These are phyloP conservation scores for Gobiocypris rarus DNA, from an alignment of 2,113 vertebrate genomes.

Conservation along the genomic window DNA sequence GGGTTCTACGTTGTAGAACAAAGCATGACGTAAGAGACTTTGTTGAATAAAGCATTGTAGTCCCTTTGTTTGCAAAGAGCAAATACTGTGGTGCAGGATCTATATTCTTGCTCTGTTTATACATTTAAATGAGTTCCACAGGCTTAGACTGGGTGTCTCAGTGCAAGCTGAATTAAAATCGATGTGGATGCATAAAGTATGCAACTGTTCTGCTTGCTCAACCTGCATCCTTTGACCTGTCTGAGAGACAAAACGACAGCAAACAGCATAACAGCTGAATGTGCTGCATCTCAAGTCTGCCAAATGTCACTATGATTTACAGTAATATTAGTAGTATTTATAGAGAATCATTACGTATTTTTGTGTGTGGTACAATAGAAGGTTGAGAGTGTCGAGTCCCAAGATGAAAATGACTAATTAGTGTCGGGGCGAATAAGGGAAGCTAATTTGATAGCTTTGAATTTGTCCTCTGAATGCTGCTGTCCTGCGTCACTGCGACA, in stretches of 20 bases:
- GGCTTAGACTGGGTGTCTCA: not conserved
- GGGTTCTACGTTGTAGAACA: too few relatives aligned
- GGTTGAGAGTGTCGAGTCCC: not conserved
- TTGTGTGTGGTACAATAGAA: not conserved
- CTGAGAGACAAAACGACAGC: not conserved
- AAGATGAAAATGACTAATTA: constrained; percentile 25
- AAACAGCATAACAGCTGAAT: not conserved
- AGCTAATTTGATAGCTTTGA: constrained; percentile 20
- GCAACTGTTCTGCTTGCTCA: not conserved
- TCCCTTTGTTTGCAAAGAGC: not conserved
- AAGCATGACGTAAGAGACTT: not conserved
- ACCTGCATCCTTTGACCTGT: constrained; percentile 4
- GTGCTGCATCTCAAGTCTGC: not conserved
- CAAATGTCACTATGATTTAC: constrained; percentile 30
- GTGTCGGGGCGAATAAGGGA: constrained; percentile 23
- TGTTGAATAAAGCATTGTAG: not conserved
- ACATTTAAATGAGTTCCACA: constrained; percentile 19
- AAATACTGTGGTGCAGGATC: not conserved
- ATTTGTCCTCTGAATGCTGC: constrained; percentile 26
- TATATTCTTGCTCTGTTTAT: constrained; percentile 5
- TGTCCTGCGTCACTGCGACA: constrained; percentile 27
- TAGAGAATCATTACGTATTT: constrained; percentile 2
- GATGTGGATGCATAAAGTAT: not conserved
- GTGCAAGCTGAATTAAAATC: constrained; percentile 11
- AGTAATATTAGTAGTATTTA: constrained; percentile 25